Evolutionary conservation across 53 echinoderm and acorn worm species (phyloP), one percentile per base, ranked within the genome.

Genomic region (Glandiceps talaboti): DNA sequence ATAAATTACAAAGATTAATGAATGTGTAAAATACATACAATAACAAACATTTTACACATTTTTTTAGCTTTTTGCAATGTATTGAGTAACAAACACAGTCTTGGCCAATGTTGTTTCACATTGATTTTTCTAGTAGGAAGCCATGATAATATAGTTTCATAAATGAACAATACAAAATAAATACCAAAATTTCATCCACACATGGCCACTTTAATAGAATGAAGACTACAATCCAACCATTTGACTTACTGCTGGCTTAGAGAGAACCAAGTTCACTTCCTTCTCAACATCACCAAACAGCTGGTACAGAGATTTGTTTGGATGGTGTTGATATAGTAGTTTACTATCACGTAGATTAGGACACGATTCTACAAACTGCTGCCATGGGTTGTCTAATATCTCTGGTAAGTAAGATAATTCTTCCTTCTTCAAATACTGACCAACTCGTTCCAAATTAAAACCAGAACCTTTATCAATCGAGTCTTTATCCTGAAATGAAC

Each of bases 361-460:
- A 78, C 78, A 84, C 6, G 88, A 32, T 32, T 82, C 87, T 1
- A 90, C 75, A 73, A 90, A 90, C 27, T 86, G 83, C 75, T 86
- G 84, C 96, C 92, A 93, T 33, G 90, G 77, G 79, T 83, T 83
- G 0, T 81, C 79, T 26, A 85, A 81, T 6, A 81, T 73, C 20
- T 31, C 81, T 29, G 80, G 84, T n/a, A 85, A 86, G 74, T 85
- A 88, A 76, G 86, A 88, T 0, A 92, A 83, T 79, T 92, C 87
- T 75, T 91, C 89, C 27, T 85, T 85, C 82, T 89, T 88, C 26
- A 96, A 78, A 81, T 96, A 96, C 76, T 96, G 96, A 31, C 96
- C 92, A 26, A 96, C 96, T 33, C 90, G 85, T 33, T 96, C 96
- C 79, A 96, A 77, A 74, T 90, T 96, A 74, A 96, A 96, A 25